Conservation (phyloP, 1,140 invertebrate species). For the Probaryconus sp. region DNA sequence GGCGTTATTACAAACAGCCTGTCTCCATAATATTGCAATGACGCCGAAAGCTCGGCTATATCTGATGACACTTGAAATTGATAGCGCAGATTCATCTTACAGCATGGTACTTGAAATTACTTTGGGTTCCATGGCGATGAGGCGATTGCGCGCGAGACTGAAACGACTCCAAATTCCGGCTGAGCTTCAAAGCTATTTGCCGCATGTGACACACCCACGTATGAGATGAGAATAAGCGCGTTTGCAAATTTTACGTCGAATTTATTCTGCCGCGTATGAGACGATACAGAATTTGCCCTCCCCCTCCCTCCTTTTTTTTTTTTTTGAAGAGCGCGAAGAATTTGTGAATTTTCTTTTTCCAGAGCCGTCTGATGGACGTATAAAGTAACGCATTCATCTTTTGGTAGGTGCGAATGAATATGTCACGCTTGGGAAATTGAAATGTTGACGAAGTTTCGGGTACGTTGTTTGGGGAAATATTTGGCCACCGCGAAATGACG, state of each 20-base stretch:
- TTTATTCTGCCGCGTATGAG: slow-evolving; percentile 3
- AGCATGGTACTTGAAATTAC: slow-evolving; percentile 61
- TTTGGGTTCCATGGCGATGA: slow-evolving; percentile 56
- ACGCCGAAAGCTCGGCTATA: slow-evolving; percentile 42
- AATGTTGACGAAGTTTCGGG: too few species aligned
- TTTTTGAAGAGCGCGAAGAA: too few species aligned
- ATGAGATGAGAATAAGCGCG: slow-evolving; percentile 54
- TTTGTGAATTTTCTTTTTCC: too few species aligned
- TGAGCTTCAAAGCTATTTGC: slow-evolving; percentile 45
- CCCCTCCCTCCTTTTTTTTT: too few species aligned
- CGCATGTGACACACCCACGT: slow-evolving; percentile 47
- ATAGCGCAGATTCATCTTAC: slow-evolving; percentile 63
- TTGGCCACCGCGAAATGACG: too few species aligned
- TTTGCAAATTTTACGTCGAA: slow-evolving; percentile 46
- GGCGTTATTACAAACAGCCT: slow-evolving; percentile 57
- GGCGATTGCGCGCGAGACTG: slow-evolving; percentile 51
- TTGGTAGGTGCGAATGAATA: too few species aligned
- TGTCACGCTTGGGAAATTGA: too few species aligned
- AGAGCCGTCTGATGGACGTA: too few species aligned
- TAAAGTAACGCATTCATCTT: too few species aligned
- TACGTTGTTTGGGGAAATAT: too few species aligned
- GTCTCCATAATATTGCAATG: slow-evolving; percentile 46
- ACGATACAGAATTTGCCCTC: too few species aligned
- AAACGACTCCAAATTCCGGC: slow-evolving; percentile 55
- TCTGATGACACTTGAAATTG: slow-evolving; percentile 58